Evolutionary conservation across 2,888 invertebrate genomes (phyloP).

Genomic region (Eutolmus rufibarbis): DNA sequence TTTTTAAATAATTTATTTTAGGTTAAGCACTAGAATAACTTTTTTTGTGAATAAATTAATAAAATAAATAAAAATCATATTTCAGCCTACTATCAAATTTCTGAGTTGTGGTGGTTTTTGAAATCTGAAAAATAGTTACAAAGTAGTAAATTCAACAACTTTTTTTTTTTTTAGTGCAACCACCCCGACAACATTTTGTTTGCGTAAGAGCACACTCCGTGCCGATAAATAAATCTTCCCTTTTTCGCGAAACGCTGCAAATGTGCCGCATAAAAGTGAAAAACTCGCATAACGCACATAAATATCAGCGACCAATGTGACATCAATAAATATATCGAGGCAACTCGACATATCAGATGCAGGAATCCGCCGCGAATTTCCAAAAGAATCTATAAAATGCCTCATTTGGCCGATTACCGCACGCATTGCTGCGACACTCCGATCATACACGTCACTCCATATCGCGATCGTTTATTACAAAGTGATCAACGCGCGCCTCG

Average conservation of each 20-base stretch:
- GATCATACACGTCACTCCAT: slow-evolving; percentile 34
- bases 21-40: too few species aligned
- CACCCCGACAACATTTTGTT: not conserved
- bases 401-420: slow-evolving; percentile 41
- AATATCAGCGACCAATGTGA: slow-evolving; percentile 5
- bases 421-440: slow-evolving; percentile 34
- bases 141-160: too few species aligned
- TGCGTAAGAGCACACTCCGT: not conserved
- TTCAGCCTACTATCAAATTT: too few species aligned
- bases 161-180: not conserved
- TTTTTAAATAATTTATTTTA: too few species aligned
- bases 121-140: too few species aligned
- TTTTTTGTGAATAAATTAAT: too few species aligned
- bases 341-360: slow-evolving; percentile 29
- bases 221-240: not conserved
- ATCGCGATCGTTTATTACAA: slow-evolving; percentile 39
- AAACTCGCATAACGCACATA: not conserved
- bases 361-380: slow-evolving; percentile 31
- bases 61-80: too few species aligned
- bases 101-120: too few species aligned
- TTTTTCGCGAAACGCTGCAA: not conserved
- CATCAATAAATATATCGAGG: slow-evolving; percentile 35
- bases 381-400: slow-evolving; percentile 37
- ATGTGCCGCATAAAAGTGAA: not conserved
- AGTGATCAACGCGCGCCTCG: slow-evolving; percentile 24